A percentile compares a stretch with the other conserved stretches of the same genome.
phyloP scores from a whole-genome alignment of 35 echinoderm and acorn worm species.

The Ophiothrix spiculata region DNA sequence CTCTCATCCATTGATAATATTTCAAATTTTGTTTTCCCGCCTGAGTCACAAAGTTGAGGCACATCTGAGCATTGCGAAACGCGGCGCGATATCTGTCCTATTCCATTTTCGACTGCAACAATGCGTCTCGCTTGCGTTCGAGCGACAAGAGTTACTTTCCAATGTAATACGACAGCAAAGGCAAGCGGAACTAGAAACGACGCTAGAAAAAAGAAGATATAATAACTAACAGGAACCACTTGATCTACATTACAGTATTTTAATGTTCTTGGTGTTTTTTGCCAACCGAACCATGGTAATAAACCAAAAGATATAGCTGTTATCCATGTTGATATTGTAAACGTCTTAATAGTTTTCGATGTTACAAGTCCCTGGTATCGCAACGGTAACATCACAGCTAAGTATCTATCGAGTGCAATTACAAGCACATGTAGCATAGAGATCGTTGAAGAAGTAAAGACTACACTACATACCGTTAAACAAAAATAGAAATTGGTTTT shows the following conservation, averaged over 20 bases:
- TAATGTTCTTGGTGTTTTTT: neutral
- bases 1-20: neutral
- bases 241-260: conserved; percentile 25
- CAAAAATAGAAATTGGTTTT: conserved; percentile 20
- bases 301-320: neutral
- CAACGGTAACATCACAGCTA: conserved; percentile 20
- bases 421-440: conserved; percentile 18
- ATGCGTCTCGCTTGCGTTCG: neutral
- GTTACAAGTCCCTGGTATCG: conserved; percentile 4
- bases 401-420: neutral
- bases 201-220: neutral
- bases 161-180: neutral
- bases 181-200: conserved; percentile 6
- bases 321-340: neutral
- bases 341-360: neutral
- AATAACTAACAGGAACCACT: conserved; percentile 13
- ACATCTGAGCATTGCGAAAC: neutral
- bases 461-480: neutral
- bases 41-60: neutral
- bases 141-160: conserved; percentile 4
- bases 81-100: neutral
- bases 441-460: neutral
- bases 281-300: conserved; percentile 14
- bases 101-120: neutral
- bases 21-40: neutral